Evolutionary conservation across 2,113 vertebrate species (phyloP).

Genomic region (Emydura subglobosa): DNA sequence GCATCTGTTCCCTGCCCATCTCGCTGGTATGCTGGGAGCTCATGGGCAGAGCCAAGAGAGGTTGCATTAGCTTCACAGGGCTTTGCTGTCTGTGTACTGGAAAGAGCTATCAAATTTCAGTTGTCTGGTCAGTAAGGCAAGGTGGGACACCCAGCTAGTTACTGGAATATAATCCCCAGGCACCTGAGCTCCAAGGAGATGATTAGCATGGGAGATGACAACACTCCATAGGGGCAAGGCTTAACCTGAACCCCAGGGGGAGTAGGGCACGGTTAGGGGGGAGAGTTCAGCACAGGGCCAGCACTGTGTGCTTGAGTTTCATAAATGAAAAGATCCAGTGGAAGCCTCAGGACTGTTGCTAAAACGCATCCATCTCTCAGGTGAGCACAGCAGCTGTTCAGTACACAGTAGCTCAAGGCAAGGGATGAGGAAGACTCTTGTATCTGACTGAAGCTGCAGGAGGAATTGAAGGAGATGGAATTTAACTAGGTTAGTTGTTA

Average conservation of each 20-base stretch:
- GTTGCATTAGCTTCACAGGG: background rate
- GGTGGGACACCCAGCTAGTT: background rate
- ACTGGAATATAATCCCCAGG: background rate
- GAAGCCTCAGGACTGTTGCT: background rate
- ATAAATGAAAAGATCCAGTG: background rate
- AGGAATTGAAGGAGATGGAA: background rate
- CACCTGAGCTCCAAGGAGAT: background rate
- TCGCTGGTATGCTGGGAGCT: no score
- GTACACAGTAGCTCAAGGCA: background rate
- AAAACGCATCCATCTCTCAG: background rate
- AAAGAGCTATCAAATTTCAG: constrained; percentile 26
- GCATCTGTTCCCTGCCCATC: background rate
- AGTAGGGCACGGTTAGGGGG: background rate
- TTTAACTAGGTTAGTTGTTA: background rate
- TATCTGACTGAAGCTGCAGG: background rate
- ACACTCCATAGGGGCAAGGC: background rate
- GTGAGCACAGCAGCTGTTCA: background rate
- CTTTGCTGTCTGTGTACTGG: accelerated
- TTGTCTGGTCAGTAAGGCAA: constrained; percentile 34
- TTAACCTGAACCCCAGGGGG: background rate
- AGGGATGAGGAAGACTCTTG: background rate
- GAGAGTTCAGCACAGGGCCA: background rate
- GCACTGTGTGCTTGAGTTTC: background rate
- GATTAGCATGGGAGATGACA: background rate
- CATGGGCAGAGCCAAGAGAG: background rate